These are phyloP conservation scores for Oryzias curvinotus DNA, from an alignment of 2,113 vertebrate genomes.

Conservation along the genomic window DNA sequence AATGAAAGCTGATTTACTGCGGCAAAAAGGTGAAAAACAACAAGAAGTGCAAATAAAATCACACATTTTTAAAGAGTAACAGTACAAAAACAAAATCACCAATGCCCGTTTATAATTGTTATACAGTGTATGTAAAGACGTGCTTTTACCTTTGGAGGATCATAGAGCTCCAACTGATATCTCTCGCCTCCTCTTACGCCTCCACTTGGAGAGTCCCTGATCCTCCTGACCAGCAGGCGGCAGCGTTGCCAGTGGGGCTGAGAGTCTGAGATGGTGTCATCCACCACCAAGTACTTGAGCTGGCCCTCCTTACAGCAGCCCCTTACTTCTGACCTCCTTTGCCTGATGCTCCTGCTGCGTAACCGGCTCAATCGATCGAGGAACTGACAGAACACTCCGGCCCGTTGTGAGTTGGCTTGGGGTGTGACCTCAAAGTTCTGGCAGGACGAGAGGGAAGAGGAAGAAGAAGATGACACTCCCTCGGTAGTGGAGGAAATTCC, in stretches of 20 bases:
- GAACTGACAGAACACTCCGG: slow-evolving; percentile 35
- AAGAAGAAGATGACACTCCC: slow-evolving; percentile 47
- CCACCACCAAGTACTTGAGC: slow-evolving; percentile 89
- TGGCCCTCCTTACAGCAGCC: slow-evolving; percentile 85
- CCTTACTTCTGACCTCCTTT: slow-evolving; percentile 67
- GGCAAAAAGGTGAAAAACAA: too few species aligned
- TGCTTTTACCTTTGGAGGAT: slow-evolving; percentile 92
- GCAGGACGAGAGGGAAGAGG: slow-evolving; percentile 62
- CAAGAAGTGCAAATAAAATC: too few species aligned
- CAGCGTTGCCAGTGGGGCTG: slow-evolving; percentile 89
- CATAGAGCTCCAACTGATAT: slow-evolving; percentile 88
- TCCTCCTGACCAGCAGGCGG: slow-evolving; percentile 85
- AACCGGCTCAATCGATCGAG: slow-evolving; percentile 67
- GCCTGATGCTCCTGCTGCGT: slow-evolving; percentile 75
- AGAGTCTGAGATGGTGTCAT: slow-evolving; percentile 88
- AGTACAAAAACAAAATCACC: too few species aligned
- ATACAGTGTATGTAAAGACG: slow-evolving; percentile 3
- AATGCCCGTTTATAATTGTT: too few species aligned
- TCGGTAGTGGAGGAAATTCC: slow-evolving; percentile 39
- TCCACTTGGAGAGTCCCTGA: slow-evolving; percentile 51
- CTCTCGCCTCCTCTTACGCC: slow-evolving; percentile 63
- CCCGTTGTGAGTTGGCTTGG: slow-evolving; percentile 29
- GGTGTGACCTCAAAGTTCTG: slow-evolving; percentile 57
- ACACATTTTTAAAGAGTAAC: too few species aligned
- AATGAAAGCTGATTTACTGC: too few species aligned